These are phyloP conservation scores for Nestor notabilis DNA, from an alignment of 2,113 vertebrate species.

Conservation along the genomic window DNA sequence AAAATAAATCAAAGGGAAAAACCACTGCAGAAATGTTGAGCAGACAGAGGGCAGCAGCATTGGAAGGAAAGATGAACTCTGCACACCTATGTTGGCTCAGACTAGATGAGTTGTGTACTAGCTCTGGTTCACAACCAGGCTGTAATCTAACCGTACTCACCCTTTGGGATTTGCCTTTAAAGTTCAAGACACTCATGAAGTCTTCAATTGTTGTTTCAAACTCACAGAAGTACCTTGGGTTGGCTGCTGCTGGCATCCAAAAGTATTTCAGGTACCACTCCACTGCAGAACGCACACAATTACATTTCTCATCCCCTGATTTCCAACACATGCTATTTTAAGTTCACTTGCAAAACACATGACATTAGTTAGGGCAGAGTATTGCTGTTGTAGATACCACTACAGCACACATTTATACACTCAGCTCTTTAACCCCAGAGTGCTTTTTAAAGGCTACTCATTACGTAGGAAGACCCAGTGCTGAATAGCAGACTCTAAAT, in stretches of 20 bases:
- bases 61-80: neutral
- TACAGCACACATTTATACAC: neutral
- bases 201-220: neutral
- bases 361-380: neutral
- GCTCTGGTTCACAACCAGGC: neutral
- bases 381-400: neutral
- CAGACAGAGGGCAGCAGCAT: neutral
- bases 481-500: neutral
- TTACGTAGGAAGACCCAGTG: neutral
- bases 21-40: neutral
- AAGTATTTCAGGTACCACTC: neutral
- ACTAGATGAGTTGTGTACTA: neutral
- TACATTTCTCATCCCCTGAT: neutral
- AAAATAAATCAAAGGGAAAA: neutral
- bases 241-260: neutral
- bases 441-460: neutral
- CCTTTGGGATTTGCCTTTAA: neutral
- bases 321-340: neutral
- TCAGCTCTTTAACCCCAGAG: neutral
- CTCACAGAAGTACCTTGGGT: accelerated
- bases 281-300: neutral
- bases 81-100: neutral
- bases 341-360: neutral
- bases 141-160: neutral
- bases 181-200: neutral